These are phyloP conservation scores for Istiophorus platypterus DNA, from an alignment of 2,113 vertebrate species.

Conservation along the genomic window DNA sequence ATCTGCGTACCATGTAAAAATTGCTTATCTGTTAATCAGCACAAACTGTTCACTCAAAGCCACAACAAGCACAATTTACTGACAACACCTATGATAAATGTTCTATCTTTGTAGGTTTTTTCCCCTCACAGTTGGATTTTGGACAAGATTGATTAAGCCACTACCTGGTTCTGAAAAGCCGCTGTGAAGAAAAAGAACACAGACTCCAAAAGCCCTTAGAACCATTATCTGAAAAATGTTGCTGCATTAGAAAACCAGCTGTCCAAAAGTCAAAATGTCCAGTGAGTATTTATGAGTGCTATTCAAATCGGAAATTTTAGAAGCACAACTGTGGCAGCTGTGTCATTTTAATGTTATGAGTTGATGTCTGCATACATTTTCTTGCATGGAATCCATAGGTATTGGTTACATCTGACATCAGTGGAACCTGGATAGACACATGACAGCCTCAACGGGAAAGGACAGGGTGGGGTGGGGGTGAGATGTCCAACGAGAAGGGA, in stretches of 20 bases:
- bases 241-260: slow-evolving; percentile 83
- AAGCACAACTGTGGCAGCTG: slow-evolving; percentile 83
- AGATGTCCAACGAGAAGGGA: slow-evolving; percentile 49
- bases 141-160: slow-evolving; percentile 71
- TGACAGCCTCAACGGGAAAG: slow-evolving; percentile 48
- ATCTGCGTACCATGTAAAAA: no score
- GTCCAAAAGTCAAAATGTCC: slow-evolving; percentile 81
- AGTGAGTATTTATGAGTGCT: slow-evolving; percentile 80
- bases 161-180: slow-evolving; percentile 67
- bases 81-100: slow-evolving; percentile 48
- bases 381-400: slow-evolving; percentile 72
- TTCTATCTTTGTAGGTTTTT: slow-evolving; percentile 3
- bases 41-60: slow-evolving; percentile 18
- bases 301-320: slow-evolving; percentile 82
- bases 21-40: neutral
- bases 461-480: slow-evolving; percentile 29
- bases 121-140: slow-evolving; percentile 57
- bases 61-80: slow-evolving; percentile 18
- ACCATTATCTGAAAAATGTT: slow-evolving; percentile 78
- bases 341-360: slow-evolving; percentile 78
- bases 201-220: slow-evolving; percentile 70
- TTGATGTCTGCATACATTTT: slow-evolving; percentile 61
- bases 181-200: slow-evolving; percentile 55
- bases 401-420: slow-evolving; percentile 79
- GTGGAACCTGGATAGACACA: slow-evolving; percentile 65